Evolutionary conservation across 2,888 invertebrate species (phyloP), one percentile per base, ranked within the genome.

Genomic region (Drosophila borborema): DNA sequence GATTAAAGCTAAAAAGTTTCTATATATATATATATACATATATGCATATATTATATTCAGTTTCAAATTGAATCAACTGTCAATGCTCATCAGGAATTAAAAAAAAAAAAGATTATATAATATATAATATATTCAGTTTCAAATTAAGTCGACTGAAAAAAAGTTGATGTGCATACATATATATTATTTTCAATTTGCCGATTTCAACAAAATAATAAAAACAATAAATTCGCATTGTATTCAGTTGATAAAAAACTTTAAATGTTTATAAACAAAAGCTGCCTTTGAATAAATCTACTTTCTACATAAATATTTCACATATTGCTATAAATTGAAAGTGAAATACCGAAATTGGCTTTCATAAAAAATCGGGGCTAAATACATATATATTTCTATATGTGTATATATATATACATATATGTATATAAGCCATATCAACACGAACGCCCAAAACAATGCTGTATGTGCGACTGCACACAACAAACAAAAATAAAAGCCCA

Each of bases 221-320:
- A 28, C 23, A 28, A 48, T 16, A n/a, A n/a, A 10, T 34, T 34
- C 12, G 0, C 31, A 34, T 51, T 34, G 9, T 51, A 12, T 51
- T 51, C n/a, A 34, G 49, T 34, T 51, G 31, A 48, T 28, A 48
- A 48, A 23, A 1, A 12, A 20, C 7, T 16, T 53, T 36, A 20
- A 53, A 20, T 36, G 18, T 53, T 53, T 38, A 38, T 20, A 53
- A 20, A 53, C 53, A 36, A 53, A 51, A 18, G 31, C 18, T 0
- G 4, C 20, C 36, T n/a, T 38, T 40, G 36, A 38, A 23, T 41
- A 34, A 34, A 20, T 43, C 20, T 8, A 34, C 56, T 45, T 58
- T 58, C 34, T 58, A 36, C 45, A 45, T 34, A 58, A 20, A 58
- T 45, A 45, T 58, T 56, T 56, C 31, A 2, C 40, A 18, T 56